A percentile compares a stretch with the other conserved stretches of the same genome.
Evolutionary conservation across 2,113 vertebrate genomes (phyloP).

Genomic region (Vombatus ursinus): DNA sequence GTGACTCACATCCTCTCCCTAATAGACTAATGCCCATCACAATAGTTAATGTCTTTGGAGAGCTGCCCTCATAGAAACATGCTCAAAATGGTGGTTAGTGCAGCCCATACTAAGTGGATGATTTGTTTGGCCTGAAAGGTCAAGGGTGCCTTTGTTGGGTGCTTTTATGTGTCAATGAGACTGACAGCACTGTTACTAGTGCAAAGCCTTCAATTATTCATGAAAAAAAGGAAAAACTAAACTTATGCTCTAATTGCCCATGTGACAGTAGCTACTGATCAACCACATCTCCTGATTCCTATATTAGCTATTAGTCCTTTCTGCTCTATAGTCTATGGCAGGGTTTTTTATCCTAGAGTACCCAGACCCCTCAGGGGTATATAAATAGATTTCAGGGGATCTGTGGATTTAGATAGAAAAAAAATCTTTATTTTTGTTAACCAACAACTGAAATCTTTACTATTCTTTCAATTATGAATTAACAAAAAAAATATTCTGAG

Average conservation of each 20-base stretch:
- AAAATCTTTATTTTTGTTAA: neutral
- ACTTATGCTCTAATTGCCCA: neutral
- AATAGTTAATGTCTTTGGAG: neutral
- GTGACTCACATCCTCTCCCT: neutral
- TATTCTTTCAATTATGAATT: neutral
- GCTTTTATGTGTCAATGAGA: neutral
- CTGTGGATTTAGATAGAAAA: neutral
- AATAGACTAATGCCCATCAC: neutral
- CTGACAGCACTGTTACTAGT: neutral
- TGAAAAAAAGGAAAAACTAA: neutral
- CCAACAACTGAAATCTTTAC: neutral
- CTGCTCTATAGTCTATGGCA: neutral
- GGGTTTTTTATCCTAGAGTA: neutral
- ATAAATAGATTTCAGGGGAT: neutral
- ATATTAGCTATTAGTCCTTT: neutral
- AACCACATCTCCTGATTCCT: neutral
- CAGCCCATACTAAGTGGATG: neutral
- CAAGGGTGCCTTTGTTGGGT: neutral
- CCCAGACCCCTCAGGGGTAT: neutral
- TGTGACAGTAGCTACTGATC: neutral
- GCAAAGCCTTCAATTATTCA: too few species aligned
- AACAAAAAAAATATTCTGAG: neutral
- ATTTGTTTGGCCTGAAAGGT: neutral
- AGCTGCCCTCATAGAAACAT: neutral
- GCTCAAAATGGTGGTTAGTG: neutral